Base-by-base conservation (phyloP, 2,888 invertebrate genomes). In the Xylota segnis region DNA sequence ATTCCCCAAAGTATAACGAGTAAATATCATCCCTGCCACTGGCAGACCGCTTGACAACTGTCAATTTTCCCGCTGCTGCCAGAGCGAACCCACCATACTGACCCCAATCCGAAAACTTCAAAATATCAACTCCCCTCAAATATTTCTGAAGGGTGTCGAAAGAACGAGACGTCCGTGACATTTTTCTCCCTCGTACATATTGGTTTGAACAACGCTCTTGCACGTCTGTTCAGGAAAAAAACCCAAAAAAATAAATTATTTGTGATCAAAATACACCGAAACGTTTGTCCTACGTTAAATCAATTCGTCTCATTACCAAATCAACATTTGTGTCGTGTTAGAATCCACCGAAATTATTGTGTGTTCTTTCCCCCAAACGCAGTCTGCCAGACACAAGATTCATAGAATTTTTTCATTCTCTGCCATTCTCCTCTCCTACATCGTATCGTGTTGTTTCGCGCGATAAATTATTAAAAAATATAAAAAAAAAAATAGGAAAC, bases 31-130 rank as follows among this genome's bases (percentile, higher is more conserved):
- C 34, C 65, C 79, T 79, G 79, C 9, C 5, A 0, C 16, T n/a
- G 7, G 0, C 14, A 32, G 2, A 10, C 27, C 83, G 77, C 32
- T 68, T 58, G 40, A 66, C 45, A 61, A 74, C 70, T 74, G 83
- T 70, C 78, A 83, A 0, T 59, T 78, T 83, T 68, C 66, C 72
- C 78, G 78, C 78, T 66, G 72, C 32, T 34, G 45, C 16, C 45
- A 75, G 56, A 66, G 10, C 2, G 16, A 37, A 45, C 58, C 6
- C 40, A 12, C 52, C 66, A n/a, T 12, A 68, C 16, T 50, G 52
- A 75, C 43, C 14, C 45, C 58, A 7, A 9, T 34, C n/a, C 37
- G 23, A 59, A 45, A 43, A 58, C 52, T 29, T 74, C 65, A 65
- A 81, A 74, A 59, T 66, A 59, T 34, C 61, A 37, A 65, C 18